Evolutionary conservation across 2,888 invertebrate species (phyloP).

Genomic region (Kuschelorhynchus macadamiae): DNA sequence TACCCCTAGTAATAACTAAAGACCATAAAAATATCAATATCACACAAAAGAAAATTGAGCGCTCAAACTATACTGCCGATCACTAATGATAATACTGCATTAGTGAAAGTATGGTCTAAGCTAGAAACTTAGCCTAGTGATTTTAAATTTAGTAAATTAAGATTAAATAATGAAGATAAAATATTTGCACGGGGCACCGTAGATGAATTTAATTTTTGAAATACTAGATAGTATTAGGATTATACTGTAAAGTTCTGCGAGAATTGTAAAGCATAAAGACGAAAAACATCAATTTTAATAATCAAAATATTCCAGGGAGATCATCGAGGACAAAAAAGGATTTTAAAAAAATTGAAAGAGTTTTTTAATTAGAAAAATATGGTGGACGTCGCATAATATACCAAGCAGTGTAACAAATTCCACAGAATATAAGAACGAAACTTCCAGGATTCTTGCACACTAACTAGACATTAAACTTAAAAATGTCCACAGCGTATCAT

Average conservation of each 20-base stretch:
- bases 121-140: neutral
- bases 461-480: too few relatives aligned
- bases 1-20: too few relatives aligned
- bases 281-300: constrained; percentile 4
- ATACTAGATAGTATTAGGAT: neutral
- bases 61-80: neutral
- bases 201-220: constrained; percentile 2
- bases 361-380: too few relatives aligned
- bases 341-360: too few relatives aligned
- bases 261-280: too few relatives aligned
- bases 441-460: too few relatives aligned
- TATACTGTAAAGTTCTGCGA: neutral
- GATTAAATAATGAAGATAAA: neutral
- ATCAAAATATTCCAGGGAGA: neutral
- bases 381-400: too few relatives aligned
- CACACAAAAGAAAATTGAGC: neutral
- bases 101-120: constrained; percentile 7
- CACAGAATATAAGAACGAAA: too few relatives aligned
- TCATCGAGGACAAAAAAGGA: too few relatives aligned
- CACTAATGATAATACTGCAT: constrained; percentile 6
- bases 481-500: constrained; percentile 36
- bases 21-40: neutral
- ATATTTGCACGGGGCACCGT: constrained; percentile 5
- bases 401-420: too few relatives aligned
- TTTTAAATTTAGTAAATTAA: neutral